Percentiles rank a stretch among this genome's conserved stretches.
Conservation (phyloP, 2,113 vertebrate genomes). For the Lagopus muta region DNA sequence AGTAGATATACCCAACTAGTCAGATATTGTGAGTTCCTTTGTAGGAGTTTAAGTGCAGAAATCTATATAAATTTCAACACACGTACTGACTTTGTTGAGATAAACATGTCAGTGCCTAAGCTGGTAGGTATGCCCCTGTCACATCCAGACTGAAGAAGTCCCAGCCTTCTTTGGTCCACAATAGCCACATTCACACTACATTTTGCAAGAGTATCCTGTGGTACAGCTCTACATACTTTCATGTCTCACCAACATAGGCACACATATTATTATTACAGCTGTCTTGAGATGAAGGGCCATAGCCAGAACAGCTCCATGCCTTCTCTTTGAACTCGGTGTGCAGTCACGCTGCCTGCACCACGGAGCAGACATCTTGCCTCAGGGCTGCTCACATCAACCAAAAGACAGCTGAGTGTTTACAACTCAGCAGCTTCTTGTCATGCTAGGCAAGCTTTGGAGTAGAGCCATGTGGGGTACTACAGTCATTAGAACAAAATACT, state of each 20-base stretch:
- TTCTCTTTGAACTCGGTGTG: background rate
- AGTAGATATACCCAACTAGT: background rate
- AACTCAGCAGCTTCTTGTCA: background rate
- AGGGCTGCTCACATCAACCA: background rate
- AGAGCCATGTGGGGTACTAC: background rate
- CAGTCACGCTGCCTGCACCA: background rate
- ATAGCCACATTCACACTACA: background rate
- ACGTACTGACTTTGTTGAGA: background rate
- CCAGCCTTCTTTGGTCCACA: background rate
- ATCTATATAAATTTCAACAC: background rate
- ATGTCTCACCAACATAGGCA: background rate
- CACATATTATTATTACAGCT: background rate
- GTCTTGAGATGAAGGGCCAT: background rate
- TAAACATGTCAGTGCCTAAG: background rate
- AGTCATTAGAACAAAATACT: background rate
- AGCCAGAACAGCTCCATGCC: background rate
- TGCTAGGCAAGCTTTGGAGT: background rate
- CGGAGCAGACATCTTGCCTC: background rate
- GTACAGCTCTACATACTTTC: background rate
- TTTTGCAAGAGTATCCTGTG: conserved; percentile 13
- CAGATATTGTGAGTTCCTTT: background rate
- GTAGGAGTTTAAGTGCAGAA: background rate
- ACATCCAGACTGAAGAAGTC: background rate
- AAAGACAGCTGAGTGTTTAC: background rate
- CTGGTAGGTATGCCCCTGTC: background rate